Evolutionary conservation across 1,140 invertebrate genomes (phyloP), one percentile per base, ranked within the genome.

Genomic region (Meloidogyne chitwoodi): DNA sequence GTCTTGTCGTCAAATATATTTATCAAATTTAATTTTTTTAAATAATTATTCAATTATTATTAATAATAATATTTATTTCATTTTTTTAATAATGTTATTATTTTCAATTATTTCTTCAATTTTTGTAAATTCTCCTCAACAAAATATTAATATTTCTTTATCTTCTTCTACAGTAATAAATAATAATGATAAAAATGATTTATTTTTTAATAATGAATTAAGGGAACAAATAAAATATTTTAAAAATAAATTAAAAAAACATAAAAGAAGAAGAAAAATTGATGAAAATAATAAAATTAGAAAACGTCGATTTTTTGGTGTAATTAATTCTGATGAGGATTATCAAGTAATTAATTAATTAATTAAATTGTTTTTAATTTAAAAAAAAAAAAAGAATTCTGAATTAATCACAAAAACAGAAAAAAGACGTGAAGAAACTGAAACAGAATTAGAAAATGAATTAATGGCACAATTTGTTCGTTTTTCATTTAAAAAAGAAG

Each of bases 391-490:
- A 44, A 69, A 69, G 48, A 44, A 69, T 26, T 27, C 26, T n/a
- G 19, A n/a, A 19, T 29, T 29, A 29, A 38, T 16, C 3, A 69
- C 26, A 16, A 69, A 26, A 26, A 29, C n/a, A 34, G 65, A 31
- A 31, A 24, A 67, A 56, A 73, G 29, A 10, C 70, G 70, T 12
- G 70, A 73, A 8, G 70, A 73, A 64, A 34, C 61, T 10, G 70
- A 73, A 64, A 22, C 56, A 73, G 10, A 56, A 34, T 62, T 73
- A 14, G 70, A 73, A 34, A 64, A 73, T 34, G 70, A 73, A 62
- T 62, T 73, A 34, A 41, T 38, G 22, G 70, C 70, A 1, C 56
- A 73, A 62, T 73, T 73, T 62, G 70, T 73, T 29, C 70, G 70
- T 63, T 56, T 73, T 22, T 73, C 70, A 19, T 24, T 24, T 24